Evolutionary conservation across 1,140 invertebrate species (phyloP), one percentile per base, ranked within the genome.

Genomic region (Solen grandis): DNA sequence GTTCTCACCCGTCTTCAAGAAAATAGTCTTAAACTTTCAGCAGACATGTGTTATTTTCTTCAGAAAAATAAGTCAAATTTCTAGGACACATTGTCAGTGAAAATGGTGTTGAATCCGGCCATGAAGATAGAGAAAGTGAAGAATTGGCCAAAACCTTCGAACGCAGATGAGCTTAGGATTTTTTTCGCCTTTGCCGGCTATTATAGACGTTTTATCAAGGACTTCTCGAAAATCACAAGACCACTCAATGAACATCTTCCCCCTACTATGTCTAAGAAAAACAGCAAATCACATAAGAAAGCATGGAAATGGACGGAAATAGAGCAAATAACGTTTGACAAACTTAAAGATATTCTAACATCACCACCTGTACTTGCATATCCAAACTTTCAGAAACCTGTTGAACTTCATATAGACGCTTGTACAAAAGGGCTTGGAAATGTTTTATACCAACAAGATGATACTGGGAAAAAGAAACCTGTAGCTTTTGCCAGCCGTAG

Each of bases 141-240:
- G n/a, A 25, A 69, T 22, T 69, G 36, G 19, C 35, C 65, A 8
- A 29, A 5, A 14, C 65, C n/a, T 16, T 10, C 65, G 4, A 22
- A 46, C n/a, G 5, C 10, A 14, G 65, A 69, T 46, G 35, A 38
- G 27, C 41, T 69, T 35, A 13, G 65, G n/a, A 14, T 3, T 69
- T 41, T 69, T 50, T 22, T 69, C 5, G 35, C 35, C 27, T 50
- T 69, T 10, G 41, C 19, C 4, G n/a, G 41, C 4, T 69, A 38
- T 36, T 65, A 65, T 22, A 22, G 62, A 14, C 62, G 62, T 65
- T 65, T 65, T 31, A 65, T 65, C 22, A 25, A 33, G 33, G 31
- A 31, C 13, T 65, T 65, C 31, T 31, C 25, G 14, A 31, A 65
- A 16, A 65, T 65, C 16, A 31, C 31, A 5, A 65, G 31, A 31